Conservation (phyloP, 1,140 invertebrate species). For the Aphis craccivora region DNA sequence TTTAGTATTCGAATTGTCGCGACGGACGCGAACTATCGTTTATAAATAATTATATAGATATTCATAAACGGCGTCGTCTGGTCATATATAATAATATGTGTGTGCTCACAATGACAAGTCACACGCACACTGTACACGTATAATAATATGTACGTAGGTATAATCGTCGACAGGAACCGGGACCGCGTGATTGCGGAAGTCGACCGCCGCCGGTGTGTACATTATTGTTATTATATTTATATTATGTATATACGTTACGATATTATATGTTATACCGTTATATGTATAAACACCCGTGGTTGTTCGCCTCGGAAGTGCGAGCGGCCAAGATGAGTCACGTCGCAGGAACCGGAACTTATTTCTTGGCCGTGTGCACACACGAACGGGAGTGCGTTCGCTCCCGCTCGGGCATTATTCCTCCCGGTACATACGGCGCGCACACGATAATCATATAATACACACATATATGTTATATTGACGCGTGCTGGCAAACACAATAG, state of each 20-base stretch:
- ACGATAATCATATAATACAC: not conserved
- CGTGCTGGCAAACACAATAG: constrained; percentile 36
- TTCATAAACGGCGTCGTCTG: not conserved
- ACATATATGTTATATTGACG: not conserved
- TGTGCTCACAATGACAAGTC: not conserved
- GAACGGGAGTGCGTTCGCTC: not conserved
- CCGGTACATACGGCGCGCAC: not conserved
- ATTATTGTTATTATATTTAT: constrained; percentile 11
- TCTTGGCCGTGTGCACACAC: not conserved
- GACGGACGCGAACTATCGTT: not conserved
- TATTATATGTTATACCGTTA: not conserved
- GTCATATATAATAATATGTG: not conserved
- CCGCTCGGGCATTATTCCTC: not conserved
- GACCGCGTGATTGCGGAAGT: constrained; percentile 38
- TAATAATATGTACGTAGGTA: not conserved
- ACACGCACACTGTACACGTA: not conserved
- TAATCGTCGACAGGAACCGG: not conserved
- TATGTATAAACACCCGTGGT: not conserved
- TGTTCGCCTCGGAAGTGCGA: constrained; percentile 44
- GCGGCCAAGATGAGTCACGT: constrained; percentile 31
- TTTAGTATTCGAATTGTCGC: constrained; percentile 16
- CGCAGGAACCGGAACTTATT: constrained; percentile 44
- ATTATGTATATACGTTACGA: not conserved
- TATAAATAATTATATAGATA: not conserved
- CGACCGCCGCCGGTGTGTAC: not conserved